Evolutionary conservation across 2,888 invertebrate species (phyloP).

Genomic region (Alitta virens): DNA sequence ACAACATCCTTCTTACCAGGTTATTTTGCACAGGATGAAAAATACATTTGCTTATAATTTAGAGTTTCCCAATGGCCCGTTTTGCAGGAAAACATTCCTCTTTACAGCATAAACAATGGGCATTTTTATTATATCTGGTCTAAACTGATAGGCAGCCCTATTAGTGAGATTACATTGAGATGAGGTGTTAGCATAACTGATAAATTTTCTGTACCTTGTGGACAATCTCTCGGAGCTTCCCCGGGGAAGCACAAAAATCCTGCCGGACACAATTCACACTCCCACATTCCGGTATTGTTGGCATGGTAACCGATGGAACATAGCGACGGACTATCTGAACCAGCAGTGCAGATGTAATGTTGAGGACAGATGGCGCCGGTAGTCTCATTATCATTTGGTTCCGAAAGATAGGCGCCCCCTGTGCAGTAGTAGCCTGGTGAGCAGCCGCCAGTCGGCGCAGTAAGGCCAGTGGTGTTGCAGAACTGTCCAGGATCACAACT

Average conservation of each 20-base stretch:
- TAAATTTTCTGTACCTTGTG: constrained; percentile 48
- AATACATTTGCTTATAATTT: too few species aligned
- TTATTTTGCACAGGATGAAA: too few species aligned
- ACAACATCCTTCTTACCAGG: too few species aligned
- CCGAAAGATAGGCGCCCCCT: constrained; percentile 41
- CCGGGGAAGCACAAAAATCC: constrained; percentile 46
- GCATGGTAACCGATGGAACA: constrained; percentile 46
- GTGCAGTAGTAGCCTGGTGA: constrained; percentile 48
- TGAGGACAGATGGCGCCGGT: constrained; percentile 49
- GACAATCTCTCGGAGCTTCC: constrained; percentile 43
- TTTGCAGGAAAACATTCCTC: too few species aligned
- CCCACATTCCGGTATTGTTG: constrained; percentile 44
- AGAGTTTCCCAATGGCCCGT: too few species aligned
- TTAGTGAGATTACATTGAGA: too few species aligned
- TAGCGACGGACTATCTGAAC: constrained; percentile 34
- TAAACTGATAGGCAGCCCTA: too few species aligned
- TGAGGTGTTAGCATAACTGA: too few species aligned
- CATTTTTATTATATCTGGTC: too few species aligned
- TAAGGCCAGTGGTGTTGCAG: constrained; percentile 46
- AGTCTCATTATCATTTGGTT: constrained; percentile 38
- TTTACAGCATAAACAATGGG: too few species aligned
- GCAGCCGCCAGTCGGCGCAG: constrained; percentile 40
- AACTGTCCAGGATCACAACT: constrained; percentile 50
- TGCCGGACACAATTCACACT: constrained; percentile 42
- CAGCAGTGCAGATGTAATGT: constrained; percentile 40